Conservation (phyloP, 2,888 invertebrate genomes). For the Nemotelus pantherinus region DNA sequence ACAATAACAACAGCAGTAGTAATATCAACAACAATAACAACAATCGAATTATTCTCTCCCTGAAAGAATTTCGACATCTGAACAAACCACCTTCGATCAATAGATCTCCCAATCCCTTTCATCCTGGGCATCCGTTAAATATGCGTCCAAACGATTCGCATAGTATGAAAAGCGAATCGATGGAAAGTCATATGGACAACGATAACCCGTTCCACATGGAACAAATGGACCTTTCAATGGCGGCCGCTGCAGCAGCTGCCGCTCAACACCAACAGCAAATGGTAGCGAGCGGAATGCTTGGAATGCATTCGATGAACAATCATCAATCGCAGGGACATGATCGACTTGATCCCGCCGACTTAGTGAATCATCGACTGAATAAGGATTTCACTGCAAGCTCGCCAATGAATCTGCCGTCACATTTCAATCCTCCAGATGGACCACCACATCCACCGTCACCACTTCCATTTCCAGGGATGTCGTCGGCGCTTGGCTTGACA, state of each 20-base stretch:
- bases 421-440: slow-evolving; percentile 65
- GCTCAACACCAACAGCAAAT: slow-evolving; percentile 58
- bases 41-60: slow-evolving; percentile 63
- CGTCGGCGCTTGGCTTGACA: slow-evolving; percentile 80
- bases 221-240: slow-evolving; percentile 64
- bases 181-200: slow-evolving; percentile 52
- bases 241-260: slow-evolving; percentile 64
- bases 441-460: slow-evolving; percentile 69
- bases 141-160: slow-evolving; percentile 45
- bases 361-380: slow-evolving; percentile 60
- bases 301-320: slow-evolving; percentile 54
- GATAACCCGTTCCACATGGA: slow-evolving; percentile 64
- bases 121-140: slow-evolving; percentile 46
- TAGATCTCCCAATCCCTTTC: slow-evolving; percentile 49
- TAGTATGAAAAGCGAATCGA: slow-evolving; percentile 61
- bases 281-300: slow-evolving; percentile 57
- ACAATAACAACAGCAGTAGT: slow-evolving; percentile 59
- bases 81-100: slow-evolving; percentile 59
- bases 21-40: slow-evolving; percentile 60
- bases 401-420: slow-evolving; percentile 64
- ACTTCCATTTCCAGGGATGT: slow-evolving; percentile 78
- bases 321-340: slow-evolving; percentile 52
- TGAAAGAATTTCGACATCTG: slow-evolving; percentile 64
- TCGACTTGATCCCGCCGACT: slow-evolving; percentile 62
- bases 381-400: slow-evolving; percentile 64